phyloP scores from a whole-genome alignment of 1,140 invertebrate species.

The Caenorhabditis remanei region DNA sequence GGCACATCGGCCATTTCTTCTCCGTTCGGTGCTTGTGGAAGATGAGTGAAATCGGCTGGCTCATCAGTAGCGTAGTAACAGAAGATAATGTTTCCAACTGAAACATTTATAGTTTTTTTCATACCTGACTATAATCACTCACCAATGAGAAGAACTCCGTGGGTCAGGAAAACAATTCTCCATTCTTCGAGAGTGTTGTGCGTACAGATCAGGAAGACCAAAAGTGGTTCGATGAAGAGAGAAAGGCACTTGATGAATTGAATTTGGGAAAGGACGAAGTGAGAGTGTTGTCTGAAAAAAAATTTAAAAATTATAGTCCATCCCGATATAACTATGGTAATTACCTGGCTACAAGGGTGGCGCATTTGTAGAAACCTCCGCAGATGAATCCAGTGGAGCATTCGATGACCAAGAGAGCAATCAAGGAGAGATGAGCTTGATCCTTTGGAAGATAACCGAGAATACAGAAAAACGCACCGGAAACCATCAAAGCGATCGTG shows the following conservation, averaged over 20 bases:
- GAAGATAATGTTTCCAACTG: conserved; percentile 64
- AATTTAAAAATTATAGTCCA: too few relatives aligned
- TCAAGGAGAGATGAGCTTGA: conserved; percentile 41
- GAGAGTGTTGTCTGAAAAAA: conserved; percentile 68
- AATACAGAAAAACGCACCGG: conserved; percentile 64
- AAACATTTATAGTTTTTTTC: background rate
- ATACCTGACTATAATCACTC: background rate
- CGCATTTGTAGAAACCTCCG: conserved; percentile 68
- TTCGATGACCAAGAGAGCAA: conserved; percentile 61
- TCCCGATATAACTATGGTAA: too few relatives aligned
- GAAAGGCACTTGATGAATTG: conserved; percentile 69
- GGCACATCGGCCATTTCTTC: conserved; percentile 50
- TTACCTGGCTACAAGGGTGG: conserved; percentile 65
- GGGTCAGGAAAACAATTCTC: conserved; percentile 67
- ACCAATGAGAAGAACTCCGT: conserved; percentile 64
- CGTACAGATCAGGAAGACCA: conserved; percentile 62
- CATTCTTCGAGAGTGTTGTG: conserved; percentile 63
- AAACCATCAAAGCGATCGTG: conserved; percentile 66
- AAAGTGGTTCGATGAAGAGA: conserved; percentile 67
- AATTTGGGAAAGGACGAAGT: conserved; percentile 67
- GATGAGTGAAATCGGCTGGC: conserved; percentile 64
- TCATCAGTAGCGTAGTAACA: conserved; percentile 67
- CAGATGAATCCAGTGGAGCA: conserved; percentile 67
- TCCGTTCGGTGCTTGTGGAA: background rate
- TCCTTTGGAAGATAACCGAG: conserved; percentile 65